Evolutionary conservation across 1,140 invertebrate species (phyloP).

Genomic region (Danaus melanippus): DNA sequence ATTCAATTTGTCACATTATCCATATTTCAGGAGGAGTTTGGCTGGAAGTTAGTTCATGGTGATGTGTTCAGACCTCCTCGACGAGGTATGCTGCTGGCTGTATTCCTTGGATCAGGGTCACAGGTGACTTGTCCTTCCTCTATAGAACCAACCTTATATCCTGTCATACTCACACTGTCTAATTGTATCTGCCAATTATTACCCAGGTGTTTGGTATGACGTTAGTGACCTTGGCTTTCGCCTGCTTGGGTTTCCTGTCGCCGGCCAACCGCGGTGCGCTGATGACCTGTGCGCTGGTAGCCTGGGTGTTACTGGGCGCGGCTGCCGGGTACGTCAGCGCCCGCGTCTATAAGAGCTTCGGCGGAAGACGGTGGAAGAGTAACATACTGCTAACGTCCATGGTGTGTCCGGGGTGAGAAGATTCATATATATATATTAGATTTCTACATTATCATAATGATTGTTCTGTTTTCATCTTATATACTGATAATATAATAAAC

Average conservation of each 20-base stretch:
- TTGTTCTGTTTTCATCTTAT: too few relatives aligned
- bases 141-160: too few relatives aligned
- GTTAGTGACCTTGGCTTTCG: conserved; percentile 90
- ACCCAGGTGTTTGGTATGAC: conserved; percentile 77
- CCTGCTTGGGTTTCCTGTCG: conserved; percentile 97
- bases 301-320: conserved; percentile 95
- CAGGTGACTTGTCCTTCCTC: conserved; percentile 78
- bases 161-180: too few relatives aligned
- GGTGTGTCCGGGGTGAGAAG: conserved; percentile 92
- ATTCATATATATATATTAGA: conserved; percentile 2
- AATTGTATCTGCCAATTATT: too few relatives aligned
- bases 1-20: neutral
- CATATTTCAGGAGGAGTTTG: conserved; percentile 92
- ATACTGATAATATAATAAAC: too few relatives aligned
- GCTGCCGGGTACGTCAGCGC: conserved; percentile 97
- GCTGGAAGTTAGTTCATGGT: conserved; percentile 98
- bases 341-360: conserved; percentile 97
- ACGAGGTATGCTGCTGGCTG: conserved; percentile 96
- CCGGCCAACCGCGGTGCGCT: conserved; percentile 98
- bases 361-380: conserved; percentile 98
- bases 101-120: conserved; percentile 94
- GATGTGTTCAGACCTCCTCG: conserved; percentile 96
- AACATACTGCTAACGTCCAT: conserved; percentile 97
- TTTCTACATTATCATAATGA: too few relatives aligned
- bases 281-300: conserved; percentile 97